Percentiles rank a stretch among this genome's conserved stretches.
Evolutionary conservation across 2,888 invertebrate genomes (phyloP).

Genomic region (Cremastobaeus sp.): DNA sequence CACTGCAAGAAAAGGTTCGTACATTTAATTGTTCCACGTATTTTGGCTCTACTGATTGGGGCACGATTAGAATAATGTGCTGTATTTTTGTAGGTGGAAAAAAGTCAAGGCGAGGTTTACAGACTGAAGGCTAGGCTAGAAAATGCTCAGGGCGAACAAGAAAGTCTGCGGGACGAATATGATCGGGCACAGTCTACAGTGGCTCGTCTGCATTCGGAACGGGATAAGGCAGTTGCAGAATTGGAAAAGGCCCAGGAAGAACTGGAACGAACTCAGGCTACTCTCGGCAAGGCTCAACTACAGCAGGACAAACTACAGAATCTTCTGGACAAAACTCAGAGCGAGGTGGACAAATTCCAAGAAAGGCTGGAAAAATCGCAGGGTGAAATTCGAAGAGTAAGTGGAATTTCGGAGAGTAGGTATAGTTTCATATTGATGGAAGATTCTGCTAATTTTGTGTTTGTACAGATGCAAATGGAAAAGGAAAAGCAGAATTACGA

Average conservation of each 20-base stretch:
- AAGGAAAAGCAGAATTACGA: conserved; percentile 94
- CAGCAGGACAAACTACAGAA: conserved; percentile 95
- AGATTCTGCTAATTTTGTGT: too few relatives aligned
- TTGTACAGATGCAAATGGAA: conserved; percentile 90
- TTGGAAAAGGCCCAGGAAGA: conserved; percentile 93
- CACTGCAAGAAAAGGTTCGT: conserved; percentile 88
- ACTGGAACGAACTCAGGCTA: conserved; percentile 91
- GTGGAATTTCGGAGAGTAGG: too few relatives aligned
- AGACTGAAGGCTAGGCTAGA: conserved; percentile 95
- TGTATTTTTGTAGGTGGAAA: conserved; percentile 82
- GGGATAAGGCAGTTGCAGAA: conserved; percentile 91
- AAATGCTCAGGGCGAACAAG: conserved; percentile 96
- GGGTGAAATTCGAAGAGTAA: conserved; percentile 89
- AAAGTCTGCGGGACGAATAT: conserved; percentile 94
- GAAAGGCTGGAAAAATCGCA: conserved; percentile 91
- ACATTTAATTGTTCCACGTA: neutral
- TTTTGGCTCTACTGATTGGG: too few relatives aligned
- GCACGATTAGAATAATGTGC: too few relatives aligned
- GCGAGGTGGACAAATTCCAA: conserved; percentile 92
- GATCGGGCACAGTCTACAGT: conserved; percentile 91
- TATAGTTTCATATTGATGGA: too few relatives aligned
- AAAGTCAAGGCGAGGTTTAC: conserved; percentile 96
- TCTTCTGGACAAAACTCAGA: conserved; percentile 91
- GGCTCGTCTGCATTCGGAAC: conserved; percentile 90
- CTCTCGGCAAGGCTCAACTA: conserved; percentile 92